Conservation (phyloP, 2,888 invertebrate genomes). For the Girardia tigrina region DNA sequence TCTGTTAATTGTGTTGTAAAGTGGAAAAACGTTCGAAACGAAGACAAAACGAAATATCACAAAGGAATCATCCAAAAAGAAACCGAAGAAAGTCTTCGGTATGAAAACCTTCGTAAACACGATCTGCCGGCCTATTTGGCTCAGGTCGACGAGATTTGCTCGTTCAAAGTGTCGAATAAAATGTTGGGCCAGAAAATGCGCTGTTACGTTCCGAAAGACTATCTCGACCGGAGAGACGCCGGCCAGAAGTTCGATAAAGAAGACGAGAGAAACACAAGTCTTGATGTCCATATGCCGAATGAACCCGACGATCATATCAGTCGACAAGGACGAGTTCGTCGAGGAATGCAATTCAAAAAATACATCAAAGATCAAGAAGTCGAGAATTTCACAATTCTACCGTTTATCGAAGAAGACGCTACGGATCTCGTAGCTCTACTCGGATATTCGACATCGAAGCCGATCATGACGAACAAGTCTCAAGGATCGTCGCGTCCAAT, state of each 20-base stretch:
- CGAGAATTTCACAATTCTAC: background rate
- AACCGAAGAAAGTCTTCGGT: background rate
- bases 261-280: background rate
- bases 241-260: background rate
- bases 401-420: constrained; percentile 11
- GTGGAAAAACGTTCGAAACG: constrained; percentile 3
- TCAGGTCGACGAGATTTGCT: background rate
- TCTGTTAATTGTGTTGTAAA: too few species aligned
- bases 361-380: background rate
- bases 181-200: background rate
- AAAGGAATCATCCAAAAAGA: background rate
- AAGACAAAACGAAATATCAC: background rate
- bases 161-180: background rate
- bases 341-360: constrained; percentile 9
- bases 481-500: background rate
- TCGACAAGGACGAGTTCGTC: background rate
- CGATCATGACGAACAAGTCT: background rate
- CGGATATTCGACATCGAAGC: background rate
- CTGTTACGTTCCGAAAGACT: background rate
- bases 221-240: background rate
- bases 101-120: background rate
- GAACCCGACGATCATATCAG: background rate
- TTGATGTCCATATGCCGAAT: background rate
- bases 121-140: background rate
- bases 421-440: background rate